Evolutionary conservation across 2,797 vertebrate genomes (phyloP), one percentile per base, ranked within the genome.

Genomic region (Sebastes goodei): DNA sequence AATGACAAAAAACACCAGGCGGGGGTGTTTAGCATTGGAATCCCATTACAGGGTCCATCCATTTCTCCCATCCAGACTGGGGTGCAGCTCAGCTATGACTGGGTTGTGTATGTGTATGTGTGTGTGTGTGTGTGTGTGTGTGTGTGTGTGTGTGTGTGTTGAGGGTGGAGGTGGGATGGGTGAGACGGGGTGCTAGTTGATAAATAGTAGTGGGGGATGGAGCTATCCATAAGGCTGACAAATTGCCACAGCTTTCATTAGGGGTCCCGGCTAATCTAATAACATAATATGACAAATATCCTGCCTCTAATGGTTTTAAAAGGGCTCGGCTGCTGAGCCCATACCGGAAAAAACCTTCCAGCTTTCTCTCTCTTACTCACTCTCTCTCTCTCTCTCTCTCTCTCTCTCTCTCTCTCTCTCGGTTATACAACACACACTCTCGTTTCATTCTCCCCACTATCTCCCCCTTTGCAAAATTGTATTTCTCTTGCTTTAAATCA

Each of bases 251-350:
- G 93, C 94, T 96, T 96, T 96, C 94, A 96, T 96, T 96, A 96
- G 93, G 92, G 91, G 84, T 93, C 93, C 88, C 63, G 76, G 93
- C 94, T 95, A 96, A 96, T 96, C 94, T 96, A 95, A 96, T 96
- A 95, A 94, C 95, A 95, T 95, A 94, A 95, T 95, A 95, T 96
- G 94, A 96, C 95, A 96, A 95, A 96, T 95, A 93, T 92, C 93
- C 93, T 88, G 81, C 89, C 92, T 93, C 85, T 95, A 95, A 95
- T 95, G 94, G 94, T 91, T 95, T 95, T 92, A 93, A 94, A 93
- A 94, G 88, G 88, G 92, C 91, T 90, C 64, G 78, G 87, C 86
- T 89, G 80, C 83, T 71, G 79, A 79, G 90, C 84, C 85, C 78
- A 76, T 76, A 70, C 63, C 8, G 49, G 73, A 63, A 74, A 73